These are phyloP conservation scores for Triplophysa dalaica DNA, from an alignment of 2,113 vertebrate species.

Conservation along the genomic window DNA sequence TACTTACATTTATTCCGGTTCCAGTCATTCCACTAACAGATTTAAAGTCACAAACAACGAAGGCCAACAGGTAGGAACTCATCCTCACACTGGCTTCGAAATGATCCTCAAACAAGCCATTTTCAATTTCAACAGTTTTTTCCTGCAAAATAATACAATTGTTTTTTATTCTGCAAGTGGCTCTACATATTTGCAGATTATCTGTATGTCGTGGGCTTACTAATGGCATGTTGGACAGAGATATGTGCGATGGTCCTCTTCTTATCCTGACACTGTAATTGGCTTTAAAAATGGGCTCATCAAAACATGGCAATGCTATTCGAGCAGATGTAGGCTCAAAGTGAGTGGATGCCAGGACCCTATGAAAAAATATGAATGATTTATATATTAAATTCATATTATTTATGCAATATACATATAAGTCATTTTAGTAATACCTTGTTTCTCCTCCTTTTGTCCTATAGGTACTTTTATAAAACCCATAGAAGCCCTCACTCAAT, in stretches of 20 bases:
- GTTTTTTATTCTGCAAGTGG: not conserved
- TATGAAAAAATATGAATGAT: conserved; percentile 30
- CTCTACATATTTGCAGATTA: not conserved
- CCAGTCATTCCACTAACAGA: conserved; percentile 69
- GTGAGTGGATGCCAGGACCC: conserved; percentile 74
- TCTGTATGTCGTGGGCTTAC: conserved; percentile 60
- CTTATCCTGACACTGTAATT: conserved; percentile 73
- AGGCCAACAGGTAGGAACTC: conserved; percentile 77
- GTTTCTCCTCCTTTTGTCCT: conserved; percentile 68
- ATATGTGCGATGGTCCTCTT: conserved; percentile 65
- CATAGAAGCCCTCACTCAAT: conserved; percentile 71
- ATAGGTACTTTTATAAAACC: conserved; percentile 77
- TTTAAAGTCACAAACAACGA: conserved; percentile 77
- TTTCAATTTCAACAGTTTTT: conserved; percentile 60
- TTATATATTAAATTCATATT: not conserved
- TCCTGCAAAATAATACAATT: conserved; percentile 58
- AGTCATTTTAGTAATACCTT: conserved; percentile 58
- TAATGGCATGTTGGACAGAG: conserved; percentile 78
- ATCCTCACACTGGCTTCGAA: conserved; percentile 75
- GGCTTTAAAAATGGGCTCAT: conserved; percentile 78
- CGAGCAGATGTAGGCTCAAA: conserved; percentile 79
- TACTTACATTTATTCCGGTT: conserved; percentile 72
- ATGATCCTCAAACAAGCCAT: conserved; percentile 69
- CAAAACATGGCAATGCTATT: conserved; percentile 78
- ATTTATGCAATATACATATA: not conserved